Conservation (phyloP, 1,140 invertebrate genomes). For the Odontomachus brunneus region DNA sequence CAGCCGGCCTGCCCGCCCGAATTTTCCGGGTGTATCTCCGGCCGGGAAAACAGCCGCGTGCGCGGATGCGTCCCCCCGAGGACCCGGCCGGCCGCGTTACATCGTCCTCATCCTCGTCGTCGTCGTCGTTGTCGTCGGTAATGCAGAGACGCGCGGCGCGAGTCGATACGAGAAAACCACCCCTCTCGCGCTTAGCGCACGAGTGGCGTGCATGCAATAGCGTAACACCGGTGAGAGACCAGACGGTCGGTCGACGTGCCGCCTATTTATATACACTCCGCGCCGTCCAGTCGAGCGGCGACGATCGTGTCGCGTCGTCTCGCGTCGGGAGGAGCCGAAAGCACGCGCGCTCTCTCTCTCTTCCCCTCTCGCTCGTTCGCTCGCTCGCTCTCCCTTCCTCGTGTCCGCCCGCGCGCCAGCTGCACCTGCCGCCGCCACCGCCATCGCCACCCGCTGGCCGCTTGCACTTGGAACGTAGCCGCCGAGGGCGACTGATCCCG, state of each 20-base stretch:
- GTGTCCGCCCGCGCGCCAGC: constrained; percentile 34
- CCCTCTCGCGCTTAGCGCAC: constrained; percentile 54
- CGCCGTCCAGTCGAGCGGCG: constrained; percentile 66
- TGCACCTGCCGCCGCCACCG: constrained; percentile 39
- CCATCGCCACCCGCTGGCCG: constrained; percentile 47
- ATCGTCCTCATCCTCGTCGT: neutral
- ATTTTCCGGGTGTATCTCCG: constrained; percentile 7
- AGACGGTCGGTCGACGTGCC: constrained; percentile 70
- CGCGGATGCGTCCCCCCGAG: neutral
- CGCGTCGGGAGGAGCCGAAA: constrained; percentile 64
- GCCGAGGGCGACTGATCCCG: constrained; percentile 52
- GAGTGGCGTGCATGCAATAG: constrained; percentile 65
- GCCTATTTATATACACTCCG: constrained; percentile 73
- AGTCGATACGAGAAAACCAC: constrained; percentile 71
- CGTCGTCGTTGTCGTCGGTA: constrained; percentile 59
- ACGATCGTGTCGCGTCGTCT: constrained; percentile 68
- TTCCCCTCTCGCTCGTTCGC: neutral
- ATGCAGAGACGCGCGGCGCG: constrained; percentile 47
- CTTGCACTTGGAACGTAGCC: constrained; percentile 63
- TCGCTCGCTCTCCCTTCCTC: neutral
- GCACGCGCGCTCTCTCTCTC: constrained; percentile 9
- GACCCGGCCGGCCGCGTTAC: constrained; percentile 1
- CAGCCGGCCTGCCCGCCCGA: neutral
- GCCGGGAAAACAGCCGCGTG: neutral
- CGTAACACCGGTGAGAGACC: constrained; percentile 63